Evolutionary conservation across 1,140 invertebrate genomes (phyloP).

Genomic region (Steinernema khuongi): DNA sequence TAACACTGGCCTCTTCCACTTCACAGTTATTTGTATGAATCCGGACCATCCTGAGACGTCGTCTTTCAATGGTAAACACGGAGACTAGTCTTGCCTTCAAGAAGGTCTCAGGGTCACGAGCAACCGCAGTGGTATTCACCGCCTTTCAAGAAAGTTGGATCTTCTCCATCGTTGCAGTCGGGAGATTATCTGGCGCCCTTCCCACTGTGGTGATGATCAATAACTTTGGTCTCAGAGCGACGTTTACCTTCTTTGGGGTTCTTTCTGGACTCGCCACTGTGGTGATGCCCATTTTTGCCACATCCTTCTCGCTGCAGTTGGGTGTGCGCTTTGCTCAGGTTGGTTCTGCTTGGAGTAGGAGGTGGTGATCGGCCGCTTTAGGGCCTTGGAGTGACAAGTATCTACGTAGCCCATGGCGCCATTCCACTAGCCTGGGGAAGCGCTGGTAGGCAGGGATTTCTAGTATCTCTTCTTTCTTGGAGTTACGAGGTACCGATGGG

Average conservation of each 20-base stretch:
- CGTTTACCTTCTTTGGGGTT: slow-evolving; percentile 1
- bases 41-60: not conserved
- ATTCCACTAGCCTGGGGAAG: not conserved
- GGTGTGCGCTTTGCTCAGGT: not conserved
- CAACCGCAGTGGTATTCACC: not conserved
- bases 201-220: not conserved
- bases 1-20: not conserved
- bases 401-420: not conserved
- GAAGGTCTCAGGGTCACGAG: not conserved
- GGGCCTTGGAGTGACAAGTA: not conserved
- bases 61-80: not conserved
- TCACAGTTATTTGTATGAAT: not conserved
- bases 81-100: not conserved
- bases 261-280: not conserved
- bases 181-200: not conserved
- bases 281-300: not conserved
- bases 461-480: not conserved
- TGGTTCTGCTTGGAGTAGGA: not conserved
- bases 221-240: not conserved
- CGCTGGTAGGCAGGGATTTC: not conserved
- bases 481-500: not conserved
- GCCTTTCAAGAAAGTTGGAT: not conserved
- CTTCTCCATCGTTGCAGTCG: not conserved
- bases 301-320: not conserved
- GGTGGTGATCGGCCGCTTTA: not conserved